Base-by-base conservation (phyloP, 2,888 invertebrate species). In the Gandaritis pyraliata region DNA sequence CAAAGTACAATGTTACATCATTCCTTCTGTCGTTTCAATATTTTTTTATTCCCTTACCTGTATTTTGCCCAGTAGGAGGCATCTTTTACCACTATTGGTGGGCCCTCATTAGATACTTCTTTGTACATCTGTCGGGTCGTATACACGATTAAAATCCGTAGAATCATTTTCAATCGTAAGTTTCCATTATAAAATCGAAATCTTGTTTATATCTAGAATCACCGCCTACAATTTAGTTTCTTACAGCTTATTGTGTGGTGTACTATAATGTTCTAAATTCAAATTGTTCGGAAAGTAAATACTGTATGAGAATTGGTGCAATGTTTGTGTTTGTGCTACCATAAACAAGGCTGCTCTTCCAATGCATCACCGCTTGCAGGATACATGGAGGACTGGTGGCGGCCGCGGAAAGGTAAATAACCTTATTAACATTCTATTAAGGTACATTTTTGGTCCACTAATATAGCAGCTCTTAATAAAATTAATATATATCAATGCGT, bases 361-460 rank as follows among this genome's bases (percentile, higher is more conserved):
- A 94, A 94, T 95, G 96, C 97, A 94, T 96, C 96, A 93, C 95
- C 95, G 93, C 96, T 97, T 96, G 96, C 96, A 97, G 97, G 97
- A 95, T 97, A 97, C 96, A 97, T 97, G 96, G 97, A 98, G 96
- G 97, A 97, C 94, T 97, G 97, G 97, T 97, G 97, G 97, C 96
- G 97, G 94, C 97, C 97, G 90, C 95, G 97, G 90, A 97, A 97
- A 98, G 97, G 97, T 97, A 96, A 94, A 94, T 80, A 73, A 90
- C 81, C 81, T 81, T 84, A 84, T 79, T 87, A 86, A 86, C 86
- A 80, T 79, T 73, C 49, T 71, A 50, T 72, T 76, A 71, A 65
- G 71, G 63, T 75, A 66, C 68, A 62, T 65, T 66, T 69, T 75
- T 73, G 58, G 66, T 50, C 64, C 74, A 76, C 72, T 65, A 71